Evolutionary conservation across 2,797 vertebrate genomes (phyloP), one percentile per base, ranked within the genome.

Genomic region (Zalophus californianus): DNA sequence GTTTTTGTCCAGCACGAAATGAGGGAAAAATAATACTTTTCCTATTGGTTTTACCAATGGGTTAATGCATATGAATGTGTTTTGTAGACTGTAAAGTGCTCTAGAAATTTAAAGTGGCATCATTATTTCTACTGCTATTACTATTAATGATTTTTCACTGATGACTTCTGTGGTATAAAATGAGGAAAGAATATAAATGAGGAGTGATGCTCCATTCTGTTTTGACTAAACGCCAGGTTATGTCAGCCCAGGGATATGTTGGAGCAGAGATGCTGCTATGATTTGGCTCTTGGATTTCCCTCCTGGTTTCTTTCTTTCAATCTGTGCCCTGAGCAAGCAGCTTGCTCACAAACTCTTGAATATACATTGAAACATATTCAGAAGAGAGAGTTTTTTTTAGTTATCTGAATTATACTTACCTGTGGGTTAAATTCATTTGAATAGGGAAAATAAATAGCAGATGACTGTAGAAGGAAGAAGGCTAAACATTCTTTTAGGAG

Each of bases 231-330:
- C 54, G 78, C 78, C 98, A 96, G 73, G 38, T 88, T 50, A 50
- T 94, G 73, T 88, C 92, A 96, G 56, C 68, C 10, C 52, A 32
- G 83, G 86, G 92, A 88, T 35, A 48, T 54, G 15, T 18, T 73
- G 58, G 70, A 82, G 78, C 78, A 72, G 92, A 95, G 54, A 78
- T 7, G 58, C 85, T 91, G 92, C 48, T 48, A 41, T 38, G 60
- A 23, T 86, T 94, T 9, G 38, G 44, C 90, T 72, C 27, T 77
- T 83, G 89, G 41, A 93, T 86, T 89, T 92, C 79, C 88, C 92
- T 86, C 92, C 35, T 80, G 95, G n/a, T 41, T 97, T 90, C 52
- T 89, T 58, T 77, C 75, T 77, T 44, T 90, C 54, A 38, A 0
- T 86, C 87, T 84, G 8, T 93, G 62, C 60, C 68, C 54, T 29